phyloP scores from a whole-genome alignment of 2,888 invertebrate genomes.

The Dryobota labecula region DNA sequence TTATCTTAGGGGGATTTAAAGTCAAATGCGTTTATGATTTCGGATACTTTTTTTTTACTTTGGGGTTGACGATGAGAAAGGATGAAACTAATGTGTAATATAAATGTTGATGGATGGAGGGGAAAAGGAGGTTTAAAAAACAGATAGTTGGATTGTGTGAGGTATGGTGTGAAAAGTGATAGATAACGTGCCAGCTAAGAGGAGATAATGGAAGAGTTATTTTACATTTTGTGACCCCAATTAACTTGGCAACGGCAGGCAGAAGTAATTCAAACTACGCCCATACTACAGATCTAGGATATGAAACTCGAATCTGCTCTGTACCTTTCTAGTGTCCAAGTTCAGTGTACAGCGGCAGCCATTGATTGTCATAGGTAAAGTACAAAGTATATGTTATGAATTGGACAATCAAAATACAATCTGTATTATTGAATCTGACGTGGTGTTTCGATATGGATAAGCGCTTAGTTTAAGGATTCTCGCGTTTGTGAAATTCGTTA shows the following conservation, averaged over 20 bases:
- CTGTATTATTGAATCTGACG: slow-evolving; percentile 44
- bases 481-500: slow-evolving; percentile 24
- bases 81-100: not conserved
- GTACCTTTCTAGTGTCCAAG: slow-evolving; percentile 15
- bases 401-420: slow-evolving; percentile 52
- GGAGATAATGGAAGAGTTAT: not conserved
- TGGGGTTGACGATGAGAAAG: not conserved
- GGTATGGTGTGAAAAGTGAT: not conserved
- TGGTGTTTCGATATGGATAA: slow-evolving; percentile 27
- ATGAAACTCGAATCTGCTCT: slow-evolving; percentile 6
- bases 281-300: not conserved
- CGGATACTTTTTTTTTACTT: not conserved
- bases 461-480: slow-evolving; percentile 24
- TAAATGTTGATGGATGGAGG: not conserved
- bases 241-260: too few species aligned
- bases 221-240: not conserved
- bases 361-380: slow-evolving; percentile 51
- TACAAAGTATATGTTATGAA: slow-evolving; percentile 56
- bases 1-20: not conserved
- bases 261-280: slow-evolving; percentile 1
- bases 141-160: too few species aligned
- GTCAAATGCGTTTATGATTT: slow-evolving; percentile 5
- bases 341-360: slow-evolving; percentile 25
- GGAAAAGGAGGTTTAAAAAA: too few species aligned
- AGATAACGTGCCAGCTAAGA: not conserved